These are phyloP conservation scores for Poeciliopsis prolifica DNA, from an alignment of 2,113 vertebrate species.

Conservation along the genomic window DNA sequence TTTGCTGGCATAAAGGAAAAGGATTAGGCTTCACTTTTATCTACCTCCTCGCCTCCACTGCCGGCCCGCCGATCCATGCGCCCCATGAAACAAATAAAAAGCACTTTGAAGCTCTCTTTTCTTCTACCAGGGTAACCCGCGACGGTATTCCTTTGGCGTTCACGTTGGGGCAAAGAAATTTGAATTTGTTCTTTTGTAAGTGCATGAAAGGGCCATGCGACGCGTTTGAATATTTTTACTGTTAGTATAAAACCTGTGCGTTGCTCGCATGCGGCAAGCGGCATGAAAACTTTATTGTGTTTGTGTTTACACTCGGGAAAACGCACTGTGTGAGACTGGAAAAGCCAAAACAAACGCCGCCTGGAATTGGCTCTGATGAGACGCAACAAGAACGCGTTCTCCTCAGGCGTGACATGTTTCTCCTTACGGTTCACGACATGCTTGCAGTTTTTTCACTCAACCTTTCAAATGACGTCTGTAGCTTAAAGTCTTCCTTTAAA, in stretches of 20 bases:
- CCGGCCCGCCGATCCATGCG: constrained; percentile 6
- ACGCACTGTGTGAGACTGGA: too few relatives aligned
- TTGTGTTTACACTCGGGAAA: too few relatives aligned
- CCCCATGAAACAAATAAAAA: constrained; percentile 11
- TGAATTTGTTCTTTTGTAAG: not conserved
- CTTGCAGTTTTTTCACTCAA: not conserved
- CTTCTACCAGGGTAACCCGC: not conserved
- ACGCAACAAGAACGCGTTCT: too few relatives aligned
- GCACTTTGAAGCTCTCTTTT: constrained; percentile 32
- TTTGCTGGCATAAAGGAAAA: constrained; percentile 62
- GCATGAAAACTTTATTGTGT: too few relatives aligned
- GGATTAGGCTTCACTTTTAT: constrained; percentile 54
- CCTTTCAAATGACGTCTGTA: not conserved
- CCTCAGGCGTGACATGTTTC: too few relatives aligned
- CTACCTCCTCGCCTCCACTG: constrained; percentile 39
- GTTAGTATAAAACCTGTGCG: not conserved
- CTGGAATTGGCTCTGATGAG: too few relatives aligned
- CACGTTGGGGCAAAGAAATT: not conserved
- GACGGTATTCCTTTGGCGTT: not conserved
- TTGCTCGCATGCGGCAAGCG: not conserved
- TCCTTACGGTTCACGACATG: too few relatives aligned
- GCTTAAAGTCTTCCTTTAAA: not conserved
- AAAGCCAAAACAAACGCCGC: too few relatives aligned
- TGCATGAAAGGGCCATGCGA: not conserved
- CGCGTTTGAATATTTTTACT: not conserved